phyloP scores from a whole-genome alignment of 2,113 vertebrate species.

The Calonectris borealis region DNA sequence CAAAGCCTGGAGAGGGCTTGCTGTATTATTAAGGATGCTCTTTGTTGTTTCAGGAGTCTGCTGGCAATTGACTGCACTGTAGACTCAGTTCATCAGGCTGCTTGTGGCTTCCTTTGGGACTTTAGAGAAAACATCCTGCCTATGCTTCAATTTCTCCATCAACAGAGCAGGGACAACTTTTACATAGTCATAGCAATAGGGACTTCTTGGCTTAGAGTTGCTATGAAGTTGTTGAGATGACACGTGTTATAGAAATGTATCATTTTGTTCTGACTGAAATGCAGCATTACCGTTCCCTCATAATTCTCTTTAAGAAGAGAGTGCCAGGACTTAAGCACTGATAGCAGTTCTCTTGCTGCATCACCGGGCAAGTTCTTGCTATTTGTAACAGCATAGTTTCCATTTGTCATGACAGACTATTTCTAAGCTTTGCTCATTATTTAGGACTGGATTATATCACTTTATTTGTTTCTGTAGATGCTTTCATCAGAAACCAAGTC shows the following conservation, averaged over 20 bases:
- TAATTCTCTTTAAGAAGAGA: not conserved
- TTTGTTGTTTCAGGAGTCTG: not conserved
- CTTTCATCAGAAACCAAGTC: conserved; percentile 52
- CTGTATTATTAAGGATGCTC: not conserved
- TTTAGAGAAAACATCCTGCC: not conserved
- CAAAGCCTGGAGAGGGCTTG: not conserved
- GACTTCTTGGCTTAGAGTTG: not conserved
- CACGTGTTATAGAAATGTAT: not conserved
- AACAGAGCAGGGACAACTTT: not conserved
- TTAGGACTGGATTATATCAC: conserved; percentile 49
- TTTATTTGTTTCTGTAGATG: conserved; percentile 42
- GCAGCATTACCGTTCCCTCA: not conserved
- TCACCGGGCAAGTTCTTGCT: not conserved
- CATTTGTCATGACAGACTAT: conserved; percentile 34
- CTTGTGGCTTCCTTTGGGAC: not conserved
- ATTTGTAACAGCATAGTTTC: conserved; percentile 44
- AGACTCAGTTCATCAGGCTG: not conserved
- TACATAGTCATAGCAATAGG: not conserved
- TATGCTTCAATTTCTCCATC: not conserved
- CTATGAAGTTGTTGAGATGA: not conserved
- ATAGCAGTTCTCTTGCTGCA: not conserved
- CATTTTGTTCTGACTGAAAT: not conserved
- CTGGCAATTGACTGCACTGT: not conserved
- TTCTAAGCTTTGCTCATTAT: conserved; percentile 40
- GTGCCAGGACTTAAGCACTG: not conserved